Evolutionary conservation across 2,113 vertebrate species (phyloP).

Genomic region (Bufo bufo): DNA sequence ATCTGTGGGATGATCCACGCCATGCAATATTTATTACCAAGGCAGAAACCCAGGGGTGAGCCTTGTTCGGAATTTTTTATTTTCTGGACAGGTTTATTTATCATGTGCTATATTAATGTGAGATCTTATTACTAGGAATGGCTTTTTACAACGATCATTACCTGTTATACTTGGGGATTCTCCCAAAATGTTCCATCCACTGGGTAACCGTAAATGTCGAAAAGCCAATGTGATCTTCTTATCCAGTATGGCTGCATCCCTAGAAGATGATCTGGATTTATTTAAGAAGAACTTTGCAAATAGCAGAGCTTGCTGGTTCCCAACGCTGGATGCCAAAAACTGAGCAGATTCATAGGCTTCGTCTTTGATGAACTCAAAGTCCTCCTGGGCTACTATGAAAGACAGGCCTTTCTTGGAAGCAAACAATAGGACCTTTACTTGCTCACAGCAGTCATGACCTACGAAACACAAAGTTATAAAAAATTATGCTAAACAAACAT

Average conservation of each 20-base stretch:
- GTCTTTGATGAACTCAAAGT: slow-evolving; percentile 88
- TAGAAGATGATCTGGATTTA: slow-evolving; percentile 81
- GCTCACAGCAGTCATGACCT: slow-evolving; percentile 95
- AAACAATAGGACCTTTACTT: slow-evolving; percentile 86
- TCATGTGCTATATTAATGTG: not conserved
- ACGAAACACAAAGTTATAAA: not conserved
- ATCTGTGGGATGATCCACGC: too few relatives aligned
- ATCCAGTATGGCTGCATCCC: slow-evolving; percentile 85
- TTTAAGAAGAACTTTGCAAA: slow-evolving; percentile 87
- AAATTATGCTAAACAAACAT: not conserved
- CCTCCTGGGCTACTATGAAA: slow-evolving; percentile 78
- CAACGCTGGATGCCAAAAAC: slow-evolving; percentile 87
- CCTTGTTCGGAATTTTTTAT: too few relatives aligned
- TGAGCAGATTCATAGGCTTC: slow-evolving; percentile 91
- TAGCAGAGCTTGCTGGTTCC: slow-evolving; percentile 84
- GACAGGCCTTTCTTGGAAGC: slow-evolving; percentile 73
- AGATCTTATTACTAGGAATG: not conserved
- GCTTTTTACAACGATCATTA: slow-evolving; percentile 62
- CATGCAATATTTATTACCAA: too few relatives aligned
- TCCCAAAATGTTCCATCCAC: slow-evolving; percentile 89
- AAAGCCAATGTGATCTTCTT: slow-evolving; percentile 87
- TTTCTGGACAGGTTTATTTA: not conserved
- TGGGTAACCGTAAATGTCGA: slow-evolving; percentile 82
- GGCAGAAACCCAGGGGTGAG: too few relatives aligned
- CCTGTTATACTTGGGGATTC: slow-evolving; percentile 68